Conservation (phyloP, 2,797 vertebrate species). For the Trachurus trachurus region DNA sequence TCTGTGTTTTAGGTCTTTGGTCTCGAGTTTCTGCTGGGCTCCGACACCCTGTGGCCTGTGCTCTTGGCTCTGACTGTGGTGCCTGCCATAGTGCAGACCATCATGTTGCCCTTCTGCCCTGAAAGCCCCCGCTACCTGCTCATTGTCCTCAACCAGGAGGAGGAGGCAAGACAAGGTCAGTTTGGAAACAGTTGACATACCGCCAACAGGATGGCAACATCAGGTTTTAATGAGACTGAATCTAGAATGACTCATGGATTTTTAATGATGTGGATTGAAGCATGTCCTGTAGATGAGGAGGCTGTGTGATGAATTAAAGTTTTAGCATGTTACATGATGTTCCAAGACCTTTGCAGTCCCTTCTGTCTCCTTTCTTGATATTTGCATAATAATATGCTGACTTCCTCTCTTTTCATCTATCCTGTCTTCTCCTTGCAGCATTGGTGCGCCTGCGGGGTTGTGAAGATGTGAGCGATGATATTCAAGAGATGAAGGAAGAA, state of each 20-base stretch:
- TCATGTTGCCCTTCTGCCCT: conserved; percentile 89
- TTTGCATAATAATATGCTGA: conserved; percentile 6
- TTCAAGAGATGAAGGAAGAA: conserved; percentile 96
- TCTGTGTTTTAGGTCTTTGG: conserved; percentile 87
- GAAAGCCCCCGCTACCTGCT: conserved; percentile 94
- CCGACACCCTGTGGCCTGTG: conserved; percentile 87
- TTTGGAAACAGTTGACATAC: conserved; percentile 6
- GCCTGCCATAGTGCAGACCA: conserved; percentile 87
- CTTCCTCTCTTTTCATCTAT: not conserved
- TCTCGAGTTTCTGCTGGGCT: conserved; percentile 89
- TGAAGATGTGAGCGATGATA: conserved; percentile 88
- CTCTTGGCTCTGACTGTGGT: conserved; percentile 88
- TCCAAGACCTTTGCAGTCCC: not conserved
- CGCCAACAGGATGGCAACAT: conserved; percentile 16
- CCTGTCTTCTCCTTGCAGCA: conserved; percentile 76
- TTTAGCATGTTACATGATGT: conserved; percentile 10
- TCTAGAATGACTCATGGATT: conserved; percentile 22
- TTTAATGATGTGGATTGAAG: conserved; percentile 36
- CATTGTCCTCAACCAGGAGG: conserved; percentile 90
- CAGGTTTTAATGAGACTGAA: conserved; percentile 37
- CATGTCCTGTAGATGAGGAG: conserved; percentile 4
- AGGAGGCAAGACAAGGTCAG: conserved; percentile 89
- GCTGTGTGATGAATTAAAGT: conserved; percentile 35
- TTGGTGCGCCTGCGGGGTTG: conserved; percentile 89
- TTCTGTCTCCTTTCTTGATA: not conserved